Evolutionary conservation across 2,797 vertebrate genomes (phyloP).

Genomic region (Parauchenoglanis ngamensis): DNA sequence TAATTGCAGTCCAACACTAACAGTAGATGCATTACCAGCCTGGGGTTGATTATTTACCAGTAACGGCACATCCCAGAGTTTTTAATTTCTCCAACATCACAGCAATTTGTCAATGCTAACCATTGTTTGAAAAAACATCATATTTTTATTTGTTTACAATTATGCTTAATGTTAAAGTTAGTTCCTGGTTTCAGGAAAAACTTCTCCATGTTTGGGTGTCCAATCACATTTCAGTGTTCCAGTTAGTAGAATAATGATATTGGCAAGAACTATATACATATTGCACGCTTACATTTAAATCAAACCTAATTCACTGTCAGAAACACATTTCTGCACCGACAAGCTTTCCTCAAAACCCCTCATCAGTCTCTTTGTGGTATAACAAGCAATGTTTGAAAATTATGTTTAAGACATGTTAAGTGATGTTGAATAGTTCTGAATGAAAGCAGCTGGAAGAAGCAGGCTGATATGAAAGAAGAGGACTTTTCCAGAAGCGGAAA

Average conservation of each 20-base stretch:
- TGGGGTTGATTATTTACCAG: not conserved
- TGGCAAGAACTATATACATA: not conserved
- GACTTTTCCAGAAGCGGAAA: not conserved
- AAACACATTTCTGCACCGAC: not conserved
- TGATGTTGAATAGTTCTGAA: conserved; percentile 20
- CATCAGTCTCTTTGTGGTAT: not conserved
- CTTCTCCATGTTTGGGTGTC: not conserved
- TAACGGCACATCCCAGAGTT: not conserved
- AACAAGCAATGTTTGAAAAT: not conserved
- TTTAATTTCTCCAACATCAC: not conserved
- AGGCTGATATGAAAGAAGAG: conserved; percentile 19
- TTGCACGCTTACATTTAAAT: not conserved
- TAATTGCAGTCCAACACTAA: not conserved
- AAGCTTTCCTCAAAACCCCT: not conserved
- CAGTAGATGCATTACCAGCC: not conserved
- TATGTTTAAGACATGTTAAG: conserved; percentile 13
- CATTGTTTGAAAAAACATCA: not conserved
- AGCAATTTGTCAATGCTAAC: not conserved
- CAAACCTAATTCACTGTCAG: not conserved
- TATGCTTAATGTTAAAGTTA: not conserved
- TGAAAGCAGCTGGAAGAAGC: conserved; percentile 4
- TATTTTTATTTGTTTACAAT: not conserved
- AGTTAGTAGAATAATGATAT: not conserved
- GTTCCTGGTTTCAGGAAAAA: not conserved
- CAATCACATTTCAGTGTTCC: not conserved